Base-by-base conservation (phyloP, 2,888 invertebrate genomes). In the Baronia brevicornis region DNA sequence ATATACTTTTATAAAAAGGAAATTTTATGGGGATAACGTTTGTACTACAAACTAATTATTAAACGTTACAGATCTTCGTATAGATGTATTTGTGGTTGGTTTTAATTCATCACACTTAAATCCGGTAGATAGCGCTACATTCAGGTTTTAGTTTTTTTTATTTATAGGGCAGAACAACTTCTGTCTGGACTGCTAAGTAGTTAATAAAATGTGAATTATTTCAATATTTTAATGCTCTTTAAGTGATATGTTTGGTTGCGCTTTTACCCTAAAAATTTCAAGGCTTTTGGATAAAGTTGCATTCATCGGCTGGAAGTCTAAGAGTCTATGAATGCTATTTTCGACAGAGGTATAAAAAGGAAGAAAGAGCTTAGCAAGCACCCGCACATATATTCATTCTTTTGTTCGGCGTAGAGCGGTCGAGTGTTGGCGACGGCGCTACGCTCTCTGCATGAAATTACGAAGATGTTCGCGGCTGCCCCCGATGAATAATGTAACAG, bases 251-350 rank as follows among this genome's bases (percentile, higher is more conserved):
- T 29, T 6, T 30, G 25, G 26, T 31, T 27, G 23, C 10, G 14
- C 14, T 19, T 14, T 29, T 28, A 26, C 19, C 36, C 28, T 19
- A 25, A 33, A 19, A 29, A 33, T 29, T 48, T 38, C 38, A 38
- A 33, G 36, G 49, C 50, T 57, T 61, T 62, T 55, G 51, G 52
- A 48, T 41, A 45, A 44, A 56, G 54, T 57, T 60, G 60, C 61
- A 65, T 65, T 59, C 62, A 61, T 51, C 46, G 47, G 49, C 44
- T 44, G 51, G 54, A 54, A 56, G 60, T 55, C 50, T 62, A 51
- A 59, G 60, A 51, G 54, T 47, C 52, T 43, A 48, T 56, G 68
- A 66, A 67, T 68, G 64, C 57, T 56, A 46, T 70, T 72, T 69
- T 65, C 41, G 54, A 54, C 60, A 57, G 45, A 36, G 51, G 46